Evolutionary conservation across 2,113 vertebrate species (phyloP).

Genomic region (Pterocles gutturalis): DNA sequence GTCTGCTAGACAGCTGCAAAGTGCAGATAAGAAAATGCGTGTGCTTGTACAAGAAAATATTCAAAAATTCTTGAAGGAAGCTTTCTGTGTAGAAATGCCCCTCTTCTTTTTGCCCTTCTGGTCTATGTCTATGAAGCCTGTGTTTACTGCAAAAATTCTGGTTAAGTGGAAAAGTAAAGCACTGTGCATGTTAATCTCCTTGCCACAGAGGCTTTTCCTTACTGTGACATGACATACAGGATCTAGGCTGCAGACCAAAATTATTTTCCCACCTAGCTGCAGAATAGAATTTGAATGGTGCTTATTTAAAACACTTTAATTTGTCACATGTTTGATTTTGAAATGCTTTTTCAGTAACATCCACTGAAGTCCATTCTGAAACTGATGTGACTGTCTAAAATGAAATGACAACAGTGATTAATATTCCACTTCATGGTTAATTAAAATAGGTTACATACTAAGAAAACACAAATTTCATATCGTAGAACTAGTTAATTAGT

Average conservation of each 20-base stretch:
- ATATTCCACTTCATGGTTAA: slow-evolving; percentile 48
- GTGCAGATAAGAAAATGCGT: slow-evolving; percentile 68
- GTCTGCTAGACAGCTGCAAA: slow-evolving; percentile 71
- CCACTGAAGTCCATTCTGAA: slow-evolving; percentile 52
- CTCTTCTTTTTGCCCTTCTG: background rate
- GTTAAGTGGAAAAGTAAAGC: slow-evolving; percentile 28
- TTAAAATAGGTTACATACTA: slow-evolving; percentile 53
- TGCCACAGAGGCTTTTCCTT: slow-evolving; percentile 29
- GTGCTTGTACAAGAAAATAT: slow-evolving; percentile 32
- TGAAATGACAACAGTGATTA: slow-evolving; percentile 61
- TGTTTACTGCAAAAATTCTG: slow-evolving; percentile 35
- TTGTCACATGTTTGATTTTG: slow-evolving; percentile 55
- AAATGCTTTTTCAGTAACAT: slow-evolving; percentile 56
- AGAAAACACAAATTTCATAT: slow-evolving; percentile 25
- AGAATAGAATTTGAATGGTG: background rate
- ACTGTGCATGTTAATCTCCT: slow-evolving; percentile 38
- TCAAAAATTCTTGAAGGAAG: slow-evolving; percentile 43
- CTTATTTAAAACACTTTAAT: slow-evolving; percentile 50
- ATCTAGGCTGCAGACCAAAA: slow-evolving; percentile 23
- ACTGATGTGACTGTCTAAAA: slow-evolving; percentile 48
- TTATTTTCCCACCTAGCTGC: slow-evolving; percentile 31
- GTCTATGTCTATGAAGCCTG: background rate
- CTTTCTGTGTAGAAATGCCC: slow-evolving; percentile 54
- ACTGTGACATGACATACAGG: slow-evolving; percentile 12
- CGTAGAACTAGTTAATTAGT: slow-evolving; percentile 26